Percentiles rank a stretch among this genome's conserved stretches.
Conservation (phyloP, 2,888 invertebrate genomes). For the Agrochola macilenta region DNA sequence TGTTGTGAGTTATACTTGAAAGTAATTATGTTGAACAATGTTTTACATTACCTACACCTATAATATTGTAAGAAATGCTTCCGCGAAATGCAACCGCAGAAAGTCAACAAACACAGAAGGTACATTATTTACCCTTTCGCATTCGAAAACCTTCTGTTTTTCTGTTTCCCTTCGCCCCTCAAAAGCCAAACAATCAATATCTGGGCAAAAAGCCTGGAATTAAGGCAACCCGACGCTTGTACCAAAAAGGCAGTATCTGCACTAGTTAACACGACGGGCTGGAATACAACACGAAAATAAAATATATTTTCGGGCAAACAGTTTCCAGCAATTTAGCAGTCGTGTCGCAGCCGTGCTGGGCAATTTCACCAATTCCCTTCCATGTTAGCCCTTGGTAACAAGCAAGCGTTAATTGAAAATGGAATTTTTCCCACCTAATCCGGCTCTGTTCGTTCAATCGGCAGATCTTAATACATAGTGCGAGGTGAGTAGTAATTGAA, state of each 20-base stretch:
- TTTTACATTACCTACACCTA: slow-evolving; percentile 11
- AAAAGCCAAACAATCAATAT: slow-evolving; percentile 61
- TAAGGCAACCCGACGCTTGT: slow-evolving; percentile 74
- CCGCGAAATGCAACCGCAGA: background rate
- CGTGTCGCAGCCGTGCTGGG: slow-evolving; percentile 77
- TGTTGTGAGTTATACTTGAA: slow-evolving; percentile 24
- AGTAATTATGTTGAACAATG: slow-evolving; percentile 14
- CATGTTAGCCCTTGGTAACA: slow-evolving; percentile 79
- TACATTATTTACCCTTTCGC: slow-evolving; percentile 6
- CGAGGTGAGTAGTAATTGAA: slow-evolving; percentile 49
- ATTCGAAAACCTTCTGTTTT: slow-evolving; percentile 8
- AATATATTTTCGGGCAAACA: slow-evolving; percentile 75
- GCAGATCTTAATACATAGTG: slow-evolving; percentile 61
- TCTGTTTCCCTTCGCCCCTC: background rate
- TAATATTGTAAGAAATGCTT: background rate
- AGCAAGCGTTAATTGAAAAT: slow-evolving; percentile 87
- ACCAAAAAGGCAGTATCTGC: slow-evolving; percentile 79
- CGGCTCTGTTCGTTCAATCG: slow-evolving; percentile 72
- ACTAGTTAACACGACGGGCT: slow-evolving; percentile 75
- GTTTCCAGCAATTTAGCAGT: slow-evolving; percentile 79
- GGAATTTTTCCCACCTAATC: slow-evolving; percentile 84
- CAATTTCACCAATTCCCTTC: slow-evolving; percentile 76
- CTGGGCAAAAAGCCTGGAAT: slow-evolving; percentile 71
- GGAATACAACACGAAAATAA: slow-evolving; percentile 81
- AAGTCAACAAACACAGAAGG: slow-evolving; percentile 1